phyloP scores from a whole-genome alignment of 2,888 invertebrate species.

The Ditula angustiorana region DNA sequence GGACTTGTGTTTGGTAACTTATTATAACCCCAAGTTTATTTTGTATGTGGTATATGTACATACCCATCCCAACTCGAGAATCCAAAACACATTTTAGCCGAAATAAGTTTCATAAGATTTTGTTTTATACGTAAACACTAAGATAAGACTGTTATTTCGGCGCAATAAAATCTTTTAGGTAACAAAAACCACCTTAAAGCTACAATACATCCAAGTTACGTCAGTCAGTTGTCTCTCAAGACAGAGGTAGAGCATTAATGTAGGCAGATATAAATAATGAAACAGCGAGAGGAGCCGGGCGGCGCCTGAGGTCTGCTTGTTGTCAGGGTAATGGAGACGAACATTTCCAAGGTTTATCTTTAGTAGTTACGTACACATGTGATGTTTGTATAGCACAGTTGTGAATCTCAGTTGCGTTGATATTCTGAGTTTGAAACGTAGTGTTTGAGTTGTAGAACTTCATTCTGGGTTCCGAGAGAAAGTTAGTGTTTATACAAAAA shows the following conservation, averaged over 20 bases:
- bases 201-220: conserved; percentile 12
- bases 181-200: conserved; percentile 11
- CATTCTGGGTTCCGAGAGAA: background rate
- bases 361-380: background rate
- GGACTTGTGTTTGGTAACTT: no score
- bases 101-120: background rate
- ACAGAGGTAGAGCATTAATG: conserved; percentile 26
- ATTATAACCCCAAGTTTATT: no score
- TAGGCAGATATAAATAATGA: conserved; percentile 32
- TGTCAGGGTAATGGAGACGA: conserved; percentile 19
- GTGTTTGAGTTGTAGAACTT: background rate
- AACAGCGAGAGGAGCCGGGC: conserved; percentile 25
- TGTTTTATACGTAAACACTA: background rate
- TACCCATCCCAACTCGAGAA: no score
- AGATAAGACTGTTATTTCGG: background rate
- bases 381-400: background rate
- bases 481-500: background rate
- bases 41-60: no score
- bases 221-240: conserved; percentile 31
- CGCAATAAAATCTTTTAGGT: background rate
- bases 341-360: conserved; percentile 13
- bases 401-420: background rate
- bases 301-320: conserved; percentile 21
- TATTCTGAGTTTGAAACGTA: background rate
- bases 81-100: background rate